These are phyloP conservation scores for Dufourea novaeangliae DNA, from an alignment of 1,140 invertebrate genomes.

Conservation along the genomic window DNA sequence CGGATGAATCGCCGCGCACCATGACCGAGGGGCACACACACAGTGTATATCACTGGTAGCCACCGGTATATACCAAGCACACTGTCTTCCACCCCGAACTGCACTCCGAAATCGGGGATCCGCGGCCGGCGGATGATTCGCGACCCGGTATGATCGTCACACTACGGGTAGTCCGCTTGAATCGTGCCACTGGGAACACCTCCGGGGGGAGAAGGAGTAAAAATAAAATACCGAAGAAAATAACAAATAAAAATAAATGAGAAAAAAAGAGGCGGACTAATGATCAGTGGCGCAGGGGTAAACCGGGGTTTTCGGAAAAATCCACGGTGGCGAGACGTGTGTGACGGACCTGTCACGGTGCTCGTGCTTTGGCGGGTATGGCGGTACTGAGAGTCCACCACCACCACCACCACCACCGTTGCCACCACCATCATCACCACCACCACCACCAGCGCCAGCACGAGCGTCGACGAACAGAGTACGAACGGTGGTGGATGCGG, in stretches of 20 bases:
- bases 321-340: constrained; percentile 37
- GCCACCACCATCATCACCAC: constrained; percentile 41
- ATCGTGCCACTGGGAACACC: neutral
- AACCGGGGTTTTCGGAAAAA: constrained; percentile 18
- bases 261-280: neutral
- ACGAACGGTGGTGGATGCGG: constrained; percentile 62
- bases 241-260: neutral
- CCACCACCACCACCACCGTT: constrained; percentile 43
- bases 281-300: neutral
- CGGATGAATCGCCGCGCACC: neutral
- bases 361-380: constrained; percentile 79
- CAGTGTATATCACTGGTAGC: no score
- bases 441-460: constrained; percentile 27
- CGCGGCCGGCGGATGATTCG: neutral
- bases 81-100: constrained; percentile 12
- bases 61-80: constrained; percentile 5
- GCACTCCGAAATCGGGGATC: neutral
- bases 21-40: no score
- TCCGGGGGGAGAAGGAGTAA: neutral
- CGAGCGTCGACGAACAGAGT: constrained; percentile 49
- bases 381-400: constrained; percentile 77
- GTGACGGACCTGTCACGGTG: constrained; percentile 65
- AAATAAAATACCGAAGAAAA: neutral
- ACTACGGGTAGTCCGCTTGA: no score
- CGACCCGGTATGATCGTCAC: neutral